A percentile compares a stretch with the other conserved stretches of the same genome.
Conservation (phyloP, 92 coral and sea anemone genomes). For the Micromussa lordhowensis region DNA sequence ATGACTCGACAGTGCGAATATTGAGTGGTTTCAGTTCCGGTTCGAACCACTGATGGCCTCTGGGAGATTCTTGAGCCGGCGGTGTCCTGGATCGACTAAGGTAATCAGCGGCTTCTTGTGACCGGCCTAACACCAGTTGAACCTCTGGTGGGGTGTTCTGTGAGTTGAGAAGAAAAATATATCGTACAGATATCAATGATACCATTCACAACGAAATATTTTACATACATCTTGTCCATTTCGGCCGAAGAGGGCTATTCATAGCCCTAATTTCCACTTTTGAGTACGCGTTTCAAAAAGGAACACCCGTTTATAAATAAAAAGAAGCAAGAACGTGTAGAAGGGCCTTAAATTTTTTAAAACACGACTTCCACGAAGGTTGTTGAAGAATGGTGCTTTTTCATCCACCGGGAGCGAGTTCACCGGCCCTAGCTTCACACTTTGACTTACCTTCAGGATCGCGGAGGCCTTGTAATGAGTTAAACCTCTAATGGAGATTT, state of each 20-base stretch:
- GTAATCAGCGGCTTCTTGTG: slow-evolving; percentile 90
- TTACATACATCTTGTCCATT: too few relatives aligned
- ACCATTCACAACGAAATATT: background rate
- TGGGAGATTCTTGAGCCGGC: slow-evolving; percentile 59
- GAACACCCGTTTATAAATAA: background rate
- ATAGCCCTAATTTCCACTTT: background rate
- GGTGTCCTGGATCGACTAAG: slow-evolving; percentile 68
- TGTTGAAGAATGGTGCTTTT: background rate
- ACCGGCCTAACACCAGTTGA: slow-evolving; percentile 89
- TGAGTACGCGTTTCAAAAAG: background rate
- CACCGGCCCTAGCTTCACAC: too few relatives aligned
- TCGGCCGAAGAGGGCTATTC: too few relatives aligned
- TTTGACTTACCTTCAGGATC: slow-evolving; percentile 65
- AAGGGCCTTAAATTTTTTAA: too few relatives aligned
- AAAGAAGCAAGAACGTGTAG: background rate
- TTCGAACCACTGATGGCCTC: slow-evolving; percentile 45
- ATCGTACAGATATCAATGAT: background rate
- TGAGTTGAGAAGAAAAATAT: background rate
- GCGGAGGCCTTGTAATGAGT: slow-evolving; percentile 98
- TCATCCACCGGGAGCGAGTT: background rate
- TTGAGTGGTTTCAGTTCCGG: slow-evolving; percentile 74
- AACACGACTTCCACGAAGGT: background rate
- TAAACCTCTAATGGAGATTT: slow-evolving; percentile 89
- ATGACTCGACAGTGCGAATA: slow-evolving; percentile 57
- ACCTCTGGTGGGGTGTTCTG: slow-evolving; percentile 91